Base-by-base conservation (phyloP, 1,140 invertebrate species). In the Steinernema khuongi region DNA sequence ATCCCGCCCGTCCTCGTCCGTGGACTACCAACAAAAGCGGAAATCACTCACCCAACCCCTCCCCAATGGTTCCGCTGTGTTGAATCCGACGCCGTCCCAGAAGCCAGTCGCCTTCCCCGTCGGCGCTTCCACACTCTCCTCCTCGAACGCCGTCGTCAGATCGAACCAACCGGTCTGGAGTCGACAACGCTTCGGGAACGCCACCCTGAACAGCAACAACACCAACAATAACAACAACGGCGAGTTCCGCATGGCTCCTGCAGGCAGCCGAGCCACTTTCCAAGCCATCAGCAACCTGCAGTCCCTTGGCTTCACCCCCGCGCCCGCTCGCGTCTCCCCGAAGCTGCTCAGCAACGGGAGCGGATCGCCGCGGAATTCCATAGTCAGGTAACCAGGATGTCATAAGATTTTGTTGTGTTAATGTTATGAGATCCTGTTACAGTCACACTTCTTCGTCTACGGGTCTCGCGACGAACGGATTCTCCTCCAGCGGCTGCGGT, bases 371-470 rank as follows among this genome's bases (percentile, higher is more conserved):
- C 50, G 50, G 11, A 60, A 60, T 60, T 60, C 50, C 26, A 22
- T 60, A 7, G 50, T 22, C 50, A 60, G 50, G 50, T 60, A 60
- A 60, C 7, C 22, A 60, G 50, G 50, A 60, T 60, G 14, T 60
- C 50, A 60, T 60, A 60, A 60, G 50, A 60, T 60, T 60, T 60
- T 14, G 50, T 22, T 22, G 7, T 41, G 14, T 22, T 60, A 60
- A 60, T 60, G 50, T 60, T 60, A 60, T 60, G 50, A 60, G 50
- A 60, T 60, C 50, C 50, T 60, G 50, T 60, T 60, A 60, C 50
- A 60, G 50, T 60, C 50, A 60, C 50, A n/a, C 50, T 22, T 60
- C 50, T 4, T n/a, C 50, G 4, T 60, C 50, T 14, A 60, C 50
- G 7, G 7, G 50, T 60, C 50, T 22, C 50, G 36, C 36, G 7